Percentiles rank a stretch among this genome's conserved stretches.
Conservation (phyloP, 1,140 invertebrate genomes). For the Zaprionus inermis region DNA sequence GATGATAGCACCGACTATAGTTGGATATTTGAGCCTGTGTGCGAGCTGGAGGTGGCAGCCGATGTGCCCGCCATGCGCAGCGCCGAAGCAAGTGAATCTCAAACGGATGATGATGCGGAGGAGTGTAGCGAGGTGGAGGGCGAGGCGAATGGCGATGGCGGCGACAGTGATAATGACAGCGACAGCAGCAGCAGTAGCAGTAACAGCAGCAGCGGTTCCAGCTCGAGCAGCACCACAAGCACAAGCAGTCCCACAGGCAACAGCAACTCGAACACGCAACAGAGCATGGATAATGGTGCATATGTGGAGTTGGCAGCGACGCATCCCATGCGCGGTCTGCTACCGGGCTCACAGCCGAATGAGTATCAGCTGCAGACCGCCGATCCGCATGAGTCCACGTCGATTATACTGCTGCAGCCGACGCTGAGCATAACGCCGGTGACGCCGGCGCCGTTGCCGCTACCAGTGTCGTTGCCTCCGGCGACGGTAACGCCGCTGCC, state of each 20-base stretch:
- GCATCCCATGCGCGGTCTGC: constrained; percentile 48
- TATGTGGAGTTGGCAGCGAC: constrained; percentile 28
- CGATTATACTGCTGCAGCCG: constrained; percentile 70
- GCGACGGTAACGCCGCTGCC: background rate
- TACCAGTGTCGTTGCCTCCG: too few relatives aligned
- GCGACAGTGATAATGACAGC: constrained; percentile 36
- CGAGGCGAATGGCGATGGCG: constrained; percentile 40
- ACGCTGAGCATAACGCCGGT: constrained; percentile 50
- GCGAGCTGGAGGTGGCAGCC: constrained; percentile 63
- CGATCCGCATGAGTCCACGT: constrained; percentile 72
- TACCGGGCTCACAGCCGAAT: constrained; percentile 44
- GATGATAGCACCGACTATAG: constrained; percentile 71
- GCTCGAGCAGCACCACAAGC: constrained; percentile 38
- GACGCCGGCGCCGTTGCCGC: background rate
- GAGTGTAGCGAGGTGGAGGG: constrained; percentile 39
- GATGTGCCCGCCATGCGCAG: constrained; percentile 22
- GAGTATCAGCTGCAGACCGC: constrained; percentile 60
- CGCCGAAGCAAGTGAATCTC: background rate
- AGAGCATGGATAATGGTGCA: constrained; percentile 38
- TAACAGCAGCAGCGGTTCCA: constrained; percentile 34
- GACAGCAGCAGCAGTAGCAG: constrained; percentile 33
- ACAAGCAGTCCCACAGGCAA: constrained; percentile 23
- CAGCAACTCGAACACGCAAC: constrained; percentile 58
- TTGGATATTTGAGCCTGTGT: constrained; percentile 81
- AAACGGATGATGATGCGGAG: constrained; percentile 9